Conservation (phyloP, 2,888 invertebrate species). For the Malthinus seriepunctatus region DNA sequence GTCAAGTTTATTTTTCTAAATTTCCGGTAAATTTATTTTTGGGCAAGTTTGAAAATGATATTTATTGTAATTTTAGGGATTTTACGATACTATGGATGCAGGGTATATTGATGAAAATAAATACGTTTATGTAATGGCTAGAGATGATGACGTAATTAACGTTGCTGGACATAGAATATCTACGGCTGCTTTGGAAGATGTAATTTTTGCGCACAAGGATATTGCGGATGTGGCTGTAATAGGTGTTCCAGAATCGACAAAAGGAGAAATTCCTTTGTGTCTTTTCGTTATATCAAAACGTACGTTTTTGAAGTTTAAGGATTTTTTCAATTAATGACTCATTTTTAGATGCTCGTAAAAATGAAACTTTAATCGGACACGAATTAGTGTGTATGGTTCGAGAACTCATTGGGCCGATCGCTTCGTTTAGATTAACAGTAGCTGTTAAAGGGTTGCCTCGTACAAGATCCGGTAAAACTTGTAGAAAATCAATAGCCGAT, state of each 20-base stretch:
- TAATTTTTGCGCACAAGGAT: constrained; percentile 82
- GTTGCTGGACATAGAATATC: constrained; percentile 92
- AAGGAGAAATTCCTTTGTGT: constrained; percentile 89
- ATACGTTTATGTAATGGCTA: constrained; percentile 84
- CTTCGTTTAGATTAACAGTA: constrained; percentile 80
- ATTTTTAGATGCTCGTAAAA: constrained; percentile 55
- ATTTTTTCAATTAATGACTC: no score
- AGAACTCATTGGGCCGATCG: constrained; percentile 81
- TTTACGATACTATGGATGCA: constrained; percentile 94
- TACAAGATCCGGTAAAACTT: constrained; percentile 83
- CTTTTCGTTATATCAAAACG: constrained; percentile 77
- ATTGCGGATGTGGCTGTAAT: constrained; percentile 88
- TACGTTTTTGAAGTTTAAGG: constrained; percentile 37
- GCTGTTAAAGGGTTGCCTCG: constrained; percentile 82
- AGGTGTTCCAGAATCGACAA: constrained; percentile 86
- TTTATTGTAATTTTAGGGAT: constrained; percentile 63
- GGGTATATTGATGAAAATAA: constrained; percentile 84
- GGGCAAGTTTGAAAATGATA: background rate
- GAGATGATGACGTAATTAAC: constrained; percentile 94
- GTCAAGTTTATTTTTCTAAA: constrained; percentile 78
- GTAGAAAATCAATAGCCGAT: constrained; percentile 81
- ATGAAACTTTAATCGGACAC: constrained; percentile 58
- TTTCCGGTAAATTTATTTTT: constrained; percentile 67
- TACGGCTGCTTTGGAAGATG: constrained; percentile 88
- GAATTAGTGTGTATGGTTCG: constrained; percentile 65